Base-by-base conservation (phyloP, 2,113 vertebrate genomes). In the Entelurus aequoreus region DNA sequence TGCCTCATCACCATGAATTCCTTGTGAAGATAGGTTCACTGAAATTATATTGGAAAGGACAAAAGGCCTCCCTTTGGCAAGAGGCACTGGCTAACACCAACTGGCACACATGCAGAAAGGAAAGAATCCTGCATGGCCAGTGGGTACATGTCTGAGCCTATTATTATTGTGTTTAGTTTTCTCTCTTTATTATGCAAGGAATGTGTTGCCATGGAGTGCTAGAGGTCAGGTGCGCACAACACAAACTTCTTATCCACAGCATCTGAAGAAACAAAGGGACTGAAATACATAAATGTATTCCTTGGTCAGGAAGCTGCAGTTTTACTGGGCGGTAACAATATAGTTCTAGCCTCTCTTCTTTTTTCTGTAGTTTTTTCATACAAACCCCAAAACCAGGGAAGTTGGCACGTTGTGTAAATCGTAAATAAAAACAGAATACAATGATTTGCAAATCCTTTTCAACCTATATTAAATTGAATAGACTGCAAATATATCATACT, bases 121-220 rank as follows among this genome's bases (percentile, higher is more conserved):
- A 82, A 68, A 69, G 66, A 51, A 4, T 81, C 72, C 74, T 69
- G 52, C 54, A 49, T 67, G 59, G 79, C 86, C 72, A 65, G 69
- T 75, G 77, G 28, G 83, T 79, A 84, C 75, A 78, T 80, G 78
- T 85, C 77, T 79, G 79, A 71, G 62, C 72, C 75, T 83, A 63
- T 86, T 84, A 83, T 56, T 74, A 1, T 78, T 58, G 10, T 58
- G 74, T 78, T 64, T 79, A 78, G 72, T 77, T 76, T 65, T 71
- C 83, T 76, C 77, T 69, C 62, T 62, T 79, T 80, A 80, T 83
- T 66, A 63, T 70, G 70, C 83, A 80, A 87, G 58, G 53, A 67
- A 83, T 86, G 77, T 76, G 79, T 77, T 80, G 78, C 76, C 69
- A 65, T 66, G 8, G 75, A 63, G 76, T 60, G 69, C 66, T 38